Evolutionary conservation across 2,888 invertebrate genomes (phyloP).

Genomic region (Meteorus cinctellus): DNA sequence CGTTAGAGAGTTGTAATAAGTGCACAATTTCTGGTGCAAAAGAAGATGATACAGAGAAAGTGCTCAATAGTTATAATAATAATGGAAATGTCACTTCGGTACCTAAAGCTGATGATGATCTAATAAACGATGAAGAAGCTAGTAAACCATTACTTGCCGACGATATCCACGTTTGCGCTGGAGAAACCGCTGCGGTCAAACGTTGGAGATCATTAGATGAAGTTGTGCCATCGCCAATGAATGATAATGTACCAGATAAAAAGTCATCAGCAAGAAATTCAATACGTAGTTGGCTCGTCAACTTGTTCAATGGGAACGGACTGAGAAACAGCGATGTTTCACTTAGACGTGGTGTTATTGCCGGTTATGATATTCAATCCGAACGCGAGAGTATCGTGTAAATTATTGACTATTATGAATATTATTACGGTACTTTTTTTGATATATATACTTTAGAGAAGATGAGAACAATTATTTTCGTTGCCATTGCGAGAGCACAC

Average conservation of each 20-base stretch:
- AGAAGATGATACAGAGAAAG: conserved; percentile 73
- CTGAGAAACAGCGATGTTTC: conserved; percentile 80
- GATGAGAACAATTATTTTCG: conserved; percentile 18
- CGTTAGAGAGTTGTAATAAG: conserved; percentile 75
- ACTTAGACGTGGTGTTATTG: conserved; percentile 75
- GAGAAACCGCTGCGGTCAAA: conserved; percentile 72
- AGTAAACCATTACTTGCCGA: conserved; percentile 73
- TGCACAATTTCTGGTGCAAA: conserved; percentile 70
- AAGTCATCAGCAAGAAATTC: conserved; percentile 79
- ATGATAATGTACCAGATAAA: conserved; percentile 75
- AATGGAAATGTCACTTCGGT: conserved; percentile 75
- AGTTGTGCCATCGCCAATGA: conserved; percentile 75
- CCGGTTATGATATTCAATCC: conserved; percentile 76
- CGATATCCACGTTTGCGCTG: conserved; percentile 67
- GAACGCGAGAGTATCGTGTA: conserved; percentile 79
- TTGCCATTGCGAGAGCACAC: neutral
- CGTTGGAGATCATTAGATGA: conserved; percentile 86
- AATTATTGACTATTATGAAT: conserved; percentile 49
- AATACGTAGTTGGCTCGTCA: conserved; percentile 83
- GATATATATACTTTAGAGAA: conserved; percentile 5
- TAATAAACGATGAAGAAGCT: conserved; percentile 71
- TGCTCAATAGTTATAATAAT: conserved; percentile 76
- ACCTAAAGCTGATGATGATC: conserved; percentile 60
- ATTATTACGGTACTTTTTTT: conserved; percentile 28
- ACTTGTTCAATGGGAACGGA: conserved; percentile 83